Conservation (phyloP, 2,797 vertebrate genomes). For the Paguma larvata region DNA sequence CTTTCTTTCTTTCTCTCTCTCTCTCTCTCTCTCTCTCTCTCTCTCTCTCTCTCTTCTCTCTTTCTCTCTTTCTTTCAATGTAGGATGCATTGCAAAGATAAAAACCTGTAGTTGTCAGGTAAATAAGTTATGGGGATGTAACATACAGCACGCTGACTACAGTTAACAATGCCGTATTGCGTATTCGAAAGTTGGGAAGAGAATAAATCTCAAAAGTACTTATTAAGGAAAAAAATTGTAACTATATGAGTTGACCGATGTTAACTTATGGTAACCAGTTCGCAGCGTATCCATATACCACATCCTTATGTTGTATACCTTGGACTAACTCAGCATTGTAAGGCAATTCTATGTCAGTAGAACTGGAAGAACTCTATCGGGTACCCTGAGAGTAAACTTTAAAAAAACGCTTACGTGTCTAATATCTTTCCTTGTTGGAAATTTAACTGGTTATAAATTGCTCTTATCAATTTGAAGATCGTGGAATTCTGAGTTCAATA, state of each 20-base stretch:
- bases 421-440: neutral
- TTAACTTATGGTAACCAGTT: neutral
- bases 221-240: neutral
- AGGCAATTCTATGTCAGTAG: neutral
- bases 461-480: neutral
- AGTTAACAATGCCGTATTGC: neutral
- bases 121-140: neutral
- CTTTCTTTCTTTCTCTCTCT: too few relatives aligned
- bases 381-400: neutral
- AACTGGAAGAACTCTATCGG: neutral
- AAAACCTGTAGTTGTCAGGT: too few relatives aligned
- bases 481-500: neutral
- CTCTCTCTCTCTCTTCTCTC: too few relatives aligned
- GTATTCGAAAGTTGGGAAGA: neutral
- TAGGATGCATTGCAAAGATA: neutral
- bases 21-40: too few relatives aligned
- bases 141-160: too few relatives aligned
- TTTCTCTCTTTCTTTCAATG: neutral
- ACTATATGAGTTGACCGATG: neutral
- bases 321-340: neutral
- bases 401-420: neutral
- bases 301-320: neutral
- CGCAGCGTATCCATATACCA: too few relatives aligned
- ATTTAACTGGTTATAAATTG: neutral
- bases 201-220: neutral